Evolutionary conservation across 2,888 invertebrate species (phyloP).

Genomic region (Elegia similella): DNA sequence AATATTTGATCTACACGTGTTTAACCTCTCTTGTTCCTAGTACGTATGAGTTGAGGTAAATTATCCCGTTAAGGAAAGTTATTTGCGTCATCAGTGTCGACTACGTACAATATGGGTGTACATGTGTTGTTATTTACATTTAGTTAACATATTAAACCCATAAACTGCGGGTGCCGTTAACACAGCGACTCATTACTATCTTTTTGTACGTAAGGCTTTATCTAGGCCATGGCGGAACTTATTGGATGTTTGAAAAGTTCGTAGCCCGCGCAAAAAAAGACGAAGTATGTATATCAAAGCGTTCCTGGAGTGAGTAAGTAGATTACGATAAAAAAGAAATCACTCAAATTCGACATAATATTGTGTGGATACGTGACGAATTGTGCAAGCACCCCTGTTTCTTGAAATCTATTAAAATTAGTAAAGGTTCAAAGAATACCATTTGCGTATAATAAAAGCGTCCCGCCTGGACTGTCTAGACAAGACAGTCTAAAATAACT

Average conservation of each 20-base stretch:
- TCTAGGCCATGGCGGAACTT: not conserved
- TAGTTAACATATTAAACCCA: constrained; percentile 67
- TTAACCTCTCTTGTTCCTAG: not conserved
- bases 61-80: constrained; percentile 35
- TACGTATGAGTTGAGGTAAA: constrained; percentile 8
- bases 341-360: no score
- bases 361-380: no score
- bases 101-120: constrained; percentile 39
- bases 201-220: constrained; percentile 1
- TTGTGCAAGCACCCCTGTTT: no score
- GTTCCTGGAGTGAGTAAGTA: no score
- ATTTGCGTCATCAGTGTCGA: constrained; percentile 41
- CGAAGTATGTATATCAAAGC: no score
- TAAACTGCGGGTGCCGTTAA: constrained; percentile 56
- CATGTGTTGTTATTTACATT: constrained; percentile 62
- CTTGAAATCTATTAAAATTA: not conserved
- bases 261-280: no score
- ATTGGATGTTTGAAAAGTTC: no score
- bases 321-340: no score
- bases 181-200: constrained; percentile 41
- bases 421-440: not conserved
- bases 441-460: constrained; percentile 1
- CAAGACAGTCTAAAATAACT: constrained; percentile 2
- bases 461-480: constrained; percentile 10
- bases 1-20: not conserved